Conservation (phyloP, 1,140 invertebrate genomes). For the Drosophila micromelanica region DNA sequence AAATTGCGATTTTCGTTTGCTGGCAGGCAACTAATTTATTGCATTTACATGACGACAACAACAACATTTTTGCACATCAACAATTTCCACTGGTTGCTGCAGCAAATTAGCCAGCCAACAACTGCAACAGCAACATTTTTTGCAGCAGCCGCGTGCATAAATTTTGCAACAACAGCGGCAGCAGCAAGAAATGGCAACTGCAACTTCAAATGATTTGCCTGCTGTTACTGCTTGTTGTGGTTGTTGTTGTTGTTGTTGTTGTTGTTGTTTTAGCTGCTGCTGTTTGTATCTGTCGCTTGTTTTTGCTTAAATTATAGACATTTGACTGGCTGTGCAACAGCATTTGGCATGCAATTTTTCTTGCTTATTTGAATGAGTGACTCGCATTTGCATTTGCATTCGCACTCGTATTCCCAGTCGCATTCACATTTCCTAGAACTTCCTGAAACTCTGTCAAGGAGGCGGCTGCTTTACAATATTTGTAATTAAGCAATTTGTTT, state of each 20-base stretch:
- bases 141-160: conserved; percentile 68
- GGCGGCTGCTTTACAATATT: conserved; percentile 61
- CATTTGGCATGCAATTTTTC: conserved; percentile 82
- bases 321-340: conserved; percentile 68
- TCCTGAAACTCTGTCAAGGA: conserved; percentile 36
- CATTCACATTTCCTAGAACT: conserved; percentile 51
- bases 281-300: conserved; percentile 79
- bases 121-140: conserved; percentile 54
- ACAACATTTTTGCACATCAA: conserved; percentile 77
- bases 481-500: conserved; percentile 81
- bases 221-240: conserved; percentile 40
- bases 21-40: conserved; percentile 80
- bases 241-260: conserved; percentile 60
- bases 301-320: conserved; percentile 82
- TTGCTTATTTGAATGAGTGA: conserved; percentile 77
- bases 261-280: conserved; percentile 37
- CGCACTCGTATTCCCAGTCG: conserved; percentile 13
- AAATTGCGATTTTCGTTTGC: conserved; percentile 70
- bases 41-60: conserved; percentile 78
- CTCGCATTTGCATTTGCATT: conserved; percentile 39
- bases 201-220: conserved; percentile 68
- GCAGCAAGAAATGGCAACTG: conserved; percentile 30
- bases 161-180: conserved; percentile 67
- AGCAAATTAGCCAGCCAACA: conserved; percentile 73
- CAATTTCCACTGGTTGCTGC: conserved; percentile 77